Evolutionary conservation across 2,797 vertebrate species (phyloP).

Genomic region (Syncerus caffer): DNA sequence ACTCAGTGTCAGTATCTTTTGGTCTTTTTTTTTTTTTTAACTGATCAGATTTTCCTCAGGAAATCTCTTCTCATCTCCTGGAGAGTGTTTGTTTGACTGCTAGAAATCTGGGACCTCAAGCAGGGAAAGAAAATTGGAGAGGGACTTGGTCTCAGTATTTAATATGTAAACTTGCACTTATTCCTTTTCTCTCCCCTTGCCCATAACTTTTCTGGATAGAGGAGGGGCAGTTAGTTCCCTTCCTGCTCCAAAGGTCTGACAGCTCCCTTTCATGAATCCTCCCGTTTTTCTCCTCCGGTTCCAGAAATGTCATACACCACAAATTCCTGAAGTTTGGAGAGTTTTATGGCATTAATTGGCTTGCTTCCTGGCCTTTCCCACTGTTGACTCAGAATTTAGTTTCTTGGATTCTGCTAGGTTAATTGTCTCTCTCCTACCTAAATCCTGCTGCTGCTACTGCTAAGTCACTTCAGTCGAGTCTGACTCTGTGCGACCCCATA

Average conservation of each 20-base stretch:
- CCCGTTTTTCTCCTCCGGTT: background rate
- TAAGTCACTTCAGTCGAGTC: too few species aligned
- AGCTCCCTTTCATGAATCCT: background rate
- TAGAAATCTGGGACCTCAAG: background rate
- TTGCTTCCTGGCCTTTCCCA: background rate
- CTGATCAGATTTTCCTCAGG: background rate
- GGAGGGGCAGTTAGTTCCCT: background rate
- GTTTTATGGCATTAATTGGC: background rate
- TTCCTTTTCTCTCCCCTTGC: background rate
- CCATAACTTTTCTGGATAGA: background rate
- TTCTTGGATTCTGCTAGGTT: background rate
- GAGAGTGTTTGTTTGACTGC: background rate
- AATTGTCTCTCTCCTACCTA: background rate
- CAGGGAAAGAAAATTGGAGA: background rate
- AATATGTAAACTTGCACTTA: background rate
- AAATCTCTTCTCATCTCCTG: background rate
- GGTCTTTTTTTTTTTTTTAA: background rate
- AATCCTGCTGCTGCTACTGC: too few species aligned
- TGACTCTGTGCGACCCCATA: too few species aligned
- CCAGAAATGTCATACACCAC: background rate
- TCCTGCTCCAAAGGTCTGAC: background rate
- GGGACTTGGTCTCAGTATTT: background rate
- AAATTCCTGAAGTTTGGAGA: background rate
- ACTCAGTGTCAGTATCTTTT: background rate
- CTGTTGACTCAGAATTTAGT: background rate